Percentiles rank a stretch among this genome's conserved stretches.
phyloP scores from a whole-genome alignment of 92 coral and sea anemone species.

The Epizoanthus ramosus region DNA sequence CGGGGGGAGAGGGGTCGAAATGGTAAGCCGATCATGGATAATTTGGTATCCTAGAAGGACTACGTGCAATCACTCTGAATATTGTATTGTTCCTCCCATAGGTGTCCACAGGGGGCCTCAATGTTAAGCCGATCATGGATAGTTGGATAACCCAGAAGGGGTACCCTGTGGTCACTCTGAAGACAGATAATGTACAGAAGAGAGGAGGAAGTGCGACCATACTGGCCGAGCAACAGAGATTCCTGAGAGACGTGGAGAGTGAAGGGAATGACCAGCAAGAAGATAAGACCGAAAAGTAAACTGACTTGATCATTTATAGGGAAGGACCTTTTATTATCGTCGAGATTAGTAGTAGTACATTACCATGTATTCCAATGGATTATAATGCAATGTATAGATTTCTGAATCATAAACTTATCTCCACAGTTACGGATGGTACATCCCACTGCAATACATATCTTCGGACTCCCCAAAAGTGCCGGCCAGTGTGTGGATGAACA shows the following conservation, averaged over 20 bases:
- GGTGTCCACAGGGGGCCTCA: constrained; percentile 73
- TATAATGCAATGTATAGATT: too few relatives aligned
- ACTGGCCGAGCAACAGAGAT: constrained; percentile 78
- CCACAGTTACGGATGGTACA: constrained; percentile 74
- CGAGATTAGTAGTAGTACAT: too few relatives aligned
- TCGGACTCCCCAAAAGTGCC: constrained; percentile 63
- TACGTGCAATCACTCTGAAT: constrained; percentile 74
- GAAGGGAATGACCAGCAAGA: constrained; percentile 38
- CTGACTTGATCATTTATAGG: neutral
- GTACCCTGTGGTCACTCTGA: constrained; percentile 85
- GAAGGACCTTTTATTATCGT: too few relatives aligned
- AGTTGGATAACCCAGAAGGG: constrained; percentile 98
- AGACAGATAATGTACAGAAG: constrained; percentile 40
- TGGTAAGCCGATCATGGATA: constrained; percentile 85
- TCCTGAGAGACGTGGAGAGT: constrained; percentile 75
- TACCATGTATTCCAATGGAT: too few relatives aligned
- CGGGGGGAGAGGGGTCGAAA: neutral
- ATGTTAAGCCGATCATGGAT: constrained; percentile 96
- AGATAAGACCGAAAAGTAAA: constrained; percentile 73
- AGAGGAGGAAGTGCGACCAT: constrained; percentile 51
- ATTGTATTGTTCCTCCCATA: neutral
- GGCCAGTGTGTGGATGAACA: constrained; percentile 81
- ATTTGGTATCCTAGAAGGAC: constrained; percentile 90
- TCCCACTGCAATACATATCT: constrained; percentile 89
- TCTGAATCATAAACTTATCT: neutral